Base-by-base conservation (phyloP, 2,888 invertebrate species). In the Choreutis nemorana region DNA sequence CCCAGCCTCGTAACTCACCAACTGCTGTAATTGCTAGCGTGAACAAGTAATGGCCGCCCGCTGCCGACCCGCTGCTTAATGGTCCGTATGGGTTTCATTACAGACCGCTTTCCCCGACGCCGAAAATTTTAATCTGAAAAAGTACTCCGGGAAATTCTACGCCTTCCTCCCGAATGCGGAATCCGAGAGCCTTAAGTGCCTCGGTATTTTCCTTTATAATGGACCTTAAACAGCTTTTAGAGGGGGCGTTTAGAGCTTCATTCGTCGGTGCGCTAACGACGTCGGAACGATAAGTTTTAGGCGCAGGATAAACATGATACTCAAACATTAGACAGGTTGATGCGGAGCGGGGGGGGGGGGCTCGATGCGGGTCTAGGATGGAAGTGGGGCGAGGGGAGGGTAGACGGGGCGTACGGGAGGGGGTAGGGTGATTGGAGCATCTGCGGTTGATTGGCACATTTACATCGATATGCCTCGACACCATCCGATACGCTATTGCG, bases 51-150 rank as follows among this genome's bases (percentile, higher is more conserved):
- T 60, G 65, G 61, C 45, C 41, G 45, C 39, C 48, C 53, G 48
- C 41, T 45, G 39, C 48, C 53, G 48, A 38, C 40, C 51, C 52
- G 45, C 45, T 48, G 56, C 43, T 47, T 65, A 68, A 70, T 70
- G 68, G 63, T 37, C 58, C 67, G 60, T 53, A 44, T 55, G 43
- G 48, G 58, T 64, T 66, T 64, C 65, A 70, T 70, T 66, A 61
- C 58, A 42, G 45, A 48, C 58, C 57, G 52, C 50, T 56, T 45
- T 51, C 45, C 47, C 43, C 48, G 50, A 55, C 48, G 59, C 53
- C 62, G 53, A 61, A n/a, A 64, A 62, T 64, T 67, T 66, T 65
- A 62, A 65, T 64, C 62, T 55, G 34, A 34, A 29, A 29, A 31
- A 34, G 21, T 32, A 23, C 12, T 6, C 30, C 36, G 31, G 42